Percentiles rank a stretch among this genome's conserved stretches.
phyloP scores from a whole-genome alignment of 2,888 invertebrate genomes.

The Tupiocoris notatus region DNA sequence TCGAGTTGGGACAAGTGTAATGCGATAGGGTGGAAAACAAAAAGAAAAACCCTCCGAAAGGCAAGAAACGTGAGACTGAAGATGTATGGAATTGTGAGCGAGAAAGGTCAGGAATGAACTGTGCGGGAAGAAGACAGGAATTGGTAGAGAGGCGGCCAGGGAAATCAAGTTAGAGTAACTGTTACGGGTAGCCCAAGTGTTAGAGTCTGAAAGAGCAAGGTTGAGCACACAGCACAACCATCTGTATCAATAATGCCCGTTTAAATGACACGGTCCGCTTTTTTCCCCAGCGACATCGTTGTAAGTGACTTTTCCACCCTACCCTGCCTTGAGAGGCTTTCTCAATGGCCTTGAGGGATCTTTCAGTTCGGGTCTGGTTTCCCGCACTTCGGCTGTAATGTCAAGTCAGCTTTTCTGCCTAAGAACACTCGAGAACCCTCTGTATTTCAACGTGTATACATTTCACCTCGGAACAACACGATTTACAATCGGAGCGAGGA shows the following conservation, averaged over 20 bases:
- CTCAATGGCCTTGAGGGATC: neutral
- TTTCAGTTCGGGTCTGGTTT: neutral
- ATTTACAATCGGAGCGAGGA: neutral
- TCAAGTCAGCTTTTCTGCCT: neutral
- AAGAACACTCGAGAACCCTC: neutral
- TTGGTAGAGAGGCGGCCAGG: neutral
- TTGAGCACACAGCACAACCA: neutral
- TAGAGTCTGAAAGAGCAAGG: neutral
- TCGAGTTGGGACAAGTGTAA: neutral
- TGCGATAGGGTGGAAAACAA: neutral
- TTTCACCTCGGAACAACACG: neutral
- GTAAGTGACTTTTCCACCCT: neutral
- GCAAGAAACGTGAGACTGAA: neutral
- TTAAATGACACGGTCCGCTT: conserved; percentile 28
- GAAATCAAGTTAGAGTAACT: neutral
- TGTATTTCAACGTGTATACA: neutral
- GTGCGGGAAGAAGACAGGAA: neutral
- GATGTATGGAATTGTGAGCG: no score
- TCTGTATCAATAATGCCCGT: conserved; percentile 28
- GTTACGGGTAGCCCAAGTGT: neutral
- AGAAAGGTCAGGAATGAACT: neutral
- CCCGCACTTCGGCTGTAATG: neutral
- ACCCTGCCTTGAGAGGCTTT: neutral
- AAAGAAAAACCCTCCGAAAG: neutral
- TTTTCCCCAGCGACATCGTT: neutral